These are phyloP conservation scores for Limosa lapponica DNA, from an alignment of 2,797 vertebrate genomes.

Conservation along the genomic window DNA sequence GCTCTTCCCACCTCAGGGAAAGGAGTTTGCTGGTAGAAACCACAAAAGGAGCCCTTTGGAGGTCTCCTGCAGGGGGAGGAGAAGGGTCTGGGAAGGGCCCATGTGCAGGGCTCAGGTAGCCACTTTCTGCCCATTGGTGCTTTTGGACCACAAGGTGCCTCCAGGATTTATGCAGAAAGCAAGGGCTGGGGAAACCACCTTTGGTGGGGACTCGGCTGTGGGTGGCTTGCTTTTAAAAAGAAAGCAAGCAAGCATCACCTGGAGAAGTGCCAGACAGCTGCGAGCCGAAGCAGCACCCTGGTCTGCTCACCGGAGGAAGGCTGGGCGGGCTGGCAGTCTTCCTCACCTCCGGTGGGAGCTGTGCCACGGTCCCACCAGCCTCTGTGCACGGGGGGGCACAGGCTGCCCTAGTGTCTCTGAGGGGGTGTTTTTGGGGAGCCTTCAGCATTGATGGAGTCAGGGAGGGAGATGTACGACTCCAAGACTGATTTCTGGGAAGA, in stretches of 20 bases:
- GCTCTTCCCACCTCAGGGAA: background rate
- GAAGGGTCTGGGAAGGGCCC: background rate
- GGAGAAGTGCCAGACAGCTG: conserved; percentile 33
- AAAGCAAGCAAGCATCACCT: conserved; percentile 19
- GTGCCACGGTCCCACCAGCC: background rate
- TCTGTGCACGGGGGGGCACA: background rate
- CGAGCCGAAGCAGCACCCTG: background rate
- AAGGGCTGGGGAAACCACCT: background rate
- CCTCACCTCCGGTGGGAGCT: background rate
- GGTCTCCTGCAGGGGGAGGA: background rate
- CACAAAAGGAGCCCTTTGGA: background rate
- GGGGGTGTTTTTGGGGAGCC: background rate
- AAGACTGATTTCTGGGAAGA: background rate
- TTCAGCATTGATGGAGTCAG: background rate
- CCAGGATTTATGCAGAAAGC: background rate
- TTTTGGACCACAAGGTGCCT: background rate
- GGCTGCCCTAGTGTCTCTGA: background rate
- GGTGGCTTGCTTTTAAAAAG: conserved; percentile 13
- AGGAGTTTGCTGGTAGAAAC: background rate
- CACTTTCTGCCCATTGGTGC: rapidly evolving
- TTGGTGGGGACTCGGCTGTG: background rate
- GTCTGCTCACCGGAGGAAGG: background rate
- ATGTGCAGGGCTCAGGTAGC: background rate
- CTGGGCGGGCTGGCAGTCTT: background rate
- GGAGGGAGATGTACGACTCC: background rate